phyloP scores from a whole-genome alignment of 1,140 invertebrate genomes.

The Drosophila ironensis region DNA sequence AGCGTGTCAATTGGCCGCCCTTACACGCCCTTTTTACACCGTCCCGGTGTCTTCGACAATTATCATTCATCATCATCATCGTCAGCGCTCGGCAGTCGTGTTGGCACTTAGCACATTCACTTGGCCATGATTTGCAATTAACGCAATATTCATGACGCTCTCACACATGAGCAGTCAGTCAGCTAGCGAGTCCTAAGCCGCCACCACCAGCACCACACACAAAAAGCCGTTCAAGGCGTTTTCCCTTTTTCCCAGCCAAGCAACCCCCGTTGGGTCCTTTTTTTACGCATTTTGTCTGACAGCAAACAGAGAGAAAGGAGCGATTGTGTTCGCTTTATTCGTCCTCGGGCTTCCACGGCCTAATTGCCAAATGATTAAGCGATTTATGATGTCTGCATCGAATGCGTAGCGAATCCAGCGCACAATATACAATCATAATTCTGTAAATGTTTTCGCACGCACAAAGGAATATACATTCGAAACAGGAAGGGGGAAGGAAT shows the following conservation, averaged over 20 bases:
- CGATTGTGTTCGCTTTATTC: constrained; percentile 19
- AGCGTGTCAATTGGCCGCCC: constrained; percentile 62
- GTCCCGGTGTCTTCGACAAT: constrained; percentile 32
- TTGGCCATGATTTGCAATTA: constrained; percentile 81
- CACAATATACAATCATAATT: constrained; percentile 75
- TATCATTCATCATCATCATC: constrained; percentile 73
- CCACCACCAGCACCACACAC: constrained; percentile 54
- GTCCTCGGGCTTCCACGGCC: constrained; percentile 49
- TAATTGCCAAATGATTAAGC: constrained; percentile 82
- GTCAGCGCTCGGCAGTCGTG: constrained; percentile 30
- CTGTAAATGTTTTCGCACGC: constrained; percentile 74
- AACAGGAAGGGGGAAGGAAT: background rate
- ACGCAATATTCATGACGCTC: constrained; percentile 81
- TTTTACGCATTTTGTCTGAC: constrained; percentile 37
- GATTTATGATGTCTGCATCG: constrained; percentile 80
- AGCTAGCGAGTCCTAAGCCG: constrained; percentile 47
- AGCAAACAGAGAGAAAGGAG: constrained; percentile 30
- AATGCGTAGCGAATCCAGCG: constrained; percentile 66
- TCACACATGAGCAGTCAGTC: constrained; percentile 80
- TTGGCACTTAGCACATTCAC: constrained; percentile 80
- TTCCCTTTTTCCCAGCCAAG: constrained; percentile 36
- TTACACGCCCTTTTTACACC: constrained; percentile 32
- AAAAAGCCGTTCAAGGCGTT: constrained; percentile 2
- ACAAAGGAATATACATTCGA: constrained; percentile 46
- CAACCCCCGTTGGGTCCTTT: constrained; percentile 16